These are phyloP conservation scores for Eurytoma californica DNA, from an alignment of 2,888 invertebrate genomes.

Conservation along the genomic window DNA sequence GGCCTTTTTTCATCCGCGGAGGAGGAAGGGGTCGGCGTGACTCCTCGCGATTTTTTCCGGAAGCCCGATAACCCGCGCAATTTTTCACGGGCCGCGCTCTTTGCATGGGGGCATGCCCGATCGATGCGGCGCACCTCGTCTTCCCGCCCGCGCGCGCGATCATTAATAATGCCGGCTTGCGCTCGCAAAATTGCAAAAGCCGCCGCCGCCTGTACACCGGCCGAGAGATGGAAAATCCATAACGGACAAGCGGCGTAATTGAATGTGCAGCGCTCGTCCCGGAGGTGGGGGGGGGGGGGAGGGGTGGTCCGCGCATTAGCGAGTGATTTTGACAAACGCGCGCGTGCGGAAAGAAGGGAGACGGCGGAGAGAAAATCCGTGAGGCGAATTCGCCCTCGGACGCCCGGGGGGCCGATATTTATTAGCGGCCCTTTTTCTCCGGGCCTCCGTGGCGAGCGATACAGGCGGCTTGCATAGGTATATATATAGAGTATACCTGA, in stretches of 20 bases:
- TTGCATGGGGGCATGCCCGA: no score
- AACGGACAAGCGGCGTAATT: constrained; percentile 41
- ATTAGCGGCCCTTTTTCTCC: constrained; percentile 14
- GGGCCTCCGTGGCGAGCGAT: neutral
- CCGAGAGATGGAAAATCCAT: neutral
- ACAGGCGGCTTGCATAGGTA: neutral
- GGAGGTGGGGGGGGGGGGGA: neutral
- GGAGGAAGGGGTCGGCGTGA: no score
- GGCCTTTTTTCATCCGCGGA: no score
- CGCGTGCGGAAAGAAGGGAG: constrained; percentile 8
- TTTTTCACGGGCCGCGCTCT: no score
- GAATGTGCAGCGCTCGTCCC: constrained; percentile 27
- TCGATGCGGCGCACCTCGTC: constrained; percentile 1
- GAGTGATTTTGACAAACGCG: constrained; percentile 34
- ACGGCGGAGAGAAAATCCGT: neutral
- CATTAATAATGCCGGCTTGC: constrained; percentile 23
- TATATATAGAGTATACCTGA: neutral
- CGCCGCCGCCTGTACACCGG: neutral
- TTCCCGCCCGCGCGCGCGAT: neutral
- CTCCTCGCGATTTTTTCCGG: no score
- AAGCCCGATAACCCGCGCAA: no score
- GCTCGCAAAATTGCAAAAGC: constrained; percentile 35
- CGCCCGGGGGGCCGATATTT: constrained; percentile 22
- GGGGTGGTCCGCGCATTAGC: constrained; percentile 28
- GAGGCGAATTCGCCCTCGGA: constrained; percentile 4